Percentiles rank a stretch among this genome's conserved stretches.
Conservation (phyloP, 2,888 invertebrate genomes). For the Ernsta delagoae region DNA sequence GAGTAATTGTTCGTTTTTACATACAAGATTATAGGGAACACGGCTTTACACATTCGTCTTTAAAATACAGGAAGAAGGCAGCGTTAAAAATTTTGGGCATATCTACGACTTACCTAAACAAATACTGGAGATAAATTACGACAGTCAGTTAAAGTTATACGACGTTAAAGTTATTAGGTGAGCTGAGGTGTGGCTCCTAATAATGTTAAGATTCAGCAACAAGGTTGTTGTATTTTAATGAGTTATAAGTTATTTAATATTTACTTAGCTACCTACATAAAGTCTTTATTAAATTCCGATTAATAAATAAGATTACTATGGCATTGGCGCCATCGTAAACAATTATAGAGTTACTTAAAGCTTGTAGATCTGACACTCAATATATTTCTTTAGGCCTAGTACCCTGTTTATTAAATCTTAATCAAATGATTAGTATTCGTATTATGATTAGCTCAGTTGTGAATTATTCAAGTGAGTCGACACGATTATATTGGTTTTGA, state of each 20-base stretch:
- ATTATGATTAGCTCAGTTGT: constrained; percentile 12
- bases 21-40: constrained; percentile 33
- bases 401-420: background rate
- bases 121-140: no score
- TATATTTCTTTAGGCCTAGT: no score
- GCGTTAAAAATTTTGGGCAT: no score
- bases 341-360: constrained; percentile 17
- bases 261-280: no score
- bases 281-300: constrained; percentile 1
- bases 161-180: no score
- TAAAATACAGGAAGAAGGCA: background rate
- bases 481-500: background rate
- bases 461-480: background rate
- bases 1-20: constrained; percentile 37
- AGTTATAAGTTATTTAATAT: constrained; percentile 18
- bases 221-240: background rate
- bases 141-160: no score
- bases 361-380: no score
- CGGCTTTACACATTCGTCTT: constrained; percentile 12
- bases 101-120: no score
- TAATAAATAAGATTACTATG: constrained; percentile 29
- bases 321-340: constrained; percentile 33
- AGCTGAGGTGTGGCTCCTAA: no score
- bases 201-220: no score
- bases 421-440: constrained; percentile 19